A percentile compares a stretch with the other conserved stretches of the same genome.
phyloP scores from a whole-genome alignment of 2,113 vertebrate species.

The Gila orcuttii region DNA sequence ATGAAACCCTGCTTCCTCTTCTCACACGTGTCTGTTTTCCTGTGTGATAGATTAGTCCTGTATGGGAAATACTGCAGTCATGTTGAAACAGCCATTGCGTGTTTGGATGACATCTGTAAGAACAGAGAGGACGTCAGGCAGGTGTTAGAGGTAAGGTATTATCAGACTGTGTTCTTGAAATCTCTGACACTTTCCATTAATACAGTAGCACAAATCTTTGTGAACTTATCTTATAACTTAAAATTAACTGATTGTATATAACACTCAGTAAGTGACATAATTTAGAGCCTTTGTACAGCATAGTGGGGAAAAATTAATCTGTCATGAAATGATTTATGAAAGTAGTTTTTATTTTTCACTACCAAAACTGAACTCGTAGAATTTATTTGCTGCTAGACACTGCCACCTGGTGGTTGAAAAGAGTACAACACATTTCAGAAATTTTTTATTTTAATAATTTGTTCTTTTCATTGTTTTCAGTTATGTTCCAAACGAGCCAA shows the following conservation, averaged over 20 bases:
- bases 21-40: not conserved
- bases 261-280: not conserved
- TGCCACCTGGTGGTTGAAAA: conserved; percentile 63
- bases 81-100: conserved; percentile 89
- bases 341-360: not conserved
- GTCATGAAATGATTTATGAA: not conserved
- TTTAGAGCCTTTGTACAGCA: not conserved
- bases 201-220: not conserved
- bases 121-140: conserved; percentile 92
- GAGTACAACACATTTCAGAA: not conserved
- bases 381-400: conserved; percentile 22
- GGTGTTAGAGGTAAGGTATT: conserved; percentile 87
- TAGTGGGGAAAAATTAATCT: not conserved
- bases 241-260: not conserved
- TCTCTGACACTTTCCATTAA: not conserved
- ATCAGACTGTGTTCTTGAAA: not conserved
- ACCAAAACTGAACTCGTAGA: not conserved
- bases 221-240: not conserved
- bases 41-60: conserved; percentile 83
- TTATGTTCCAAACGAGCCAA: conserved; percentile 98
- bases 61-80: conserved; percentile 98
- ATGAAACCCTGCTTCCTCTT: not conserved
- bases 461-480: conserved; percentile 61
- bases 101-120: conserved; percentile 90
- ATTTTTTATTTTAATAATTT: not conserved